Conservation (phyloP, 2,888 invertebrate genomes). For the Dromius quadrimaculatus region DNA sequence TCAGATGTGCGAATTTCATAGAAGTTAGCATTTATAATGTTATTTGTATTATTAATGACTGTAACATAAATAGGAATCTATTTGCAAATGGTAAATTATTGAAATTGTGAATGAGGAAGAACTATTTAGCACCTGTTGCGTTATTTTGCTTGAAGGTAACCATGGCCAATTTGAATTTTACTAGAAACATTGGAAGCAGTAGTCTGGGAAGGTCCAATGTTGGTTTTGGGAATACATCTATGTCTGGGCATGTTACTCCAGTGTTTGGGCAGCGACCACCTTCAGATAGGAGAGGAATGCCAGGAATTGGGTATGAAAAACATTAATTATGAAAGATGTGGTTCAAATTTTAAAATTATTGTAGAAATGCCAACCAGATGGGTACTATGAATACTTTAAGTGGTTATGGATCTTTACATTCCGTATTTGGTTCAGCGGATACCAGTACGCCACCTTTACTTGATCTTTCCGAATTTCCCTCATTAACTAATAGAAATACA, state of each 20-base stretch:
- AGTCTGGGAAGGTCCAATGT: constrained; percentile 76
- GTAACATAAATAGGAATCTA: constrained; percentile 47
- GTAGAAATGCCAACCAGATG: constrained; percentile 54
- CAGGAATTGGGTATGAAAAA: constrained; percentile 66
- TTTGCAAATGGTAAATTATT: constrained; percentile 45
- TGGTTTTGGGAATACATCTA: constrained; percentile 75
- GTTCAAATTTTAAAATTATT: constrained; percentile 4
- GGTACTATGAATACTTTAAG: constrained; percentile 74
- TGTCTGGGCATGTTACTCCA: constrained; percentile 83
- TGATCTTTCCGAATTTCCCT: constrained; percentile 94
- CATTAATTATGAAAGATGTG: neutral
- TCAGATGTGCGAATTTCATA: constrained; percentile 45
- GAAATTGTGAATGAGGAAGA: neutral
- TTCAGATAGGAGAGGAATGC: constrained; percentile 78
- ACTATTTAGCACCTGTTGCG: constrained; percentile 41
- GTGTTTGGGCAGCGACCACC: constrained; percentile 86
- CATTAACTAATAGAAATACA: constrained; percentile 82
- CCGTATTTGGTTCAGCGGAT: constrained; percentile 84
- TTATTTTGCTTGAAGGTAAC: constrained; percentile 68
- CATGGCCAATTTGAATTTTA: constrained; percentile 95
- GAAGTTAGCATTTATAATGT: constrained; percentile 53
- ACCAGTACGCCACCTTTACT: constrained; percentile 87
- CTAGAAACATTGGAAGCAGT: constrained; percentile 88
- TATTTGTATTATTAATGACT: constrained; percentile 52
- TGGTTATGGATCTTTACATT: constrained; percentile 75